Evolutionary conservation across 2,888 invertebrate species (phyloP).

Genomic region (Eilema caniola): DNA sequence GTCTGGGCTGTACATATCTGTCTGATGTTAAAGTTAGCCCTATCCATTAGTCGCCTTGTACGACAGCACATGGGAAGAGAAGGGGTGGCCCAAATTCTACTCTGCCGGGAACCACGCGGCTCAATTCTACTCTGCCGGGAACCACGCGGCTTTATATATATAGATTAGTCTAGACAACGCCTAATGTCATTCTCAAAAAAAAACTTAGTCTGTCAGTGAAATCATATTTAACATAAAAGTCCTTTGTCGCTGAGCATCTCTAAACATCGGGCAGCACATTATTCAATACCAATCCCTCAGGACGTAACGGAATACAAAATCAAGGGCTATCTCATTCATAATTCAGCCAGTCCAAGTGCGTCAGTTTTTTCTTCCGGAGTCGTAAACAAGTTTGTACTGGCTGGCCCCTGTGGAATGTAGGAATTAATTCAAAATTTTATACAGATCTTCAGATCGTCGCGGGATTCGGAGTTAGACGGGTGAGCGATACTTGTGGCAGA

Average conservation of each 20-base stretch:
- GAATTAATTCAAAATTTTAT: constrained; percentile 47
- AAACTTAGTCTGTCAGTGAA: background rate
- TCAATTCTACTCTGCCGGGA: too few relatives aligned
- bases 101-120: too few relatives aligned
- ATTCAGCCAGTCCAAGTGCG: constrained; percentile 55
- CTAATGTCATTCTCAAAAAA: background rate
- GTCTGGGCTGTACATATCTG: too few relatives aligned
- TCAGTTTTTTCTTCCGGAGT: constrained; percentile 37
- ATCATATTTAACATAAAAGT: constrained; percentile 4
- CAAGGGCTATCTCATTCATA: constrained; percentile 57
- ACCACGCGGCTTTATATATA: too few relatives aligned
- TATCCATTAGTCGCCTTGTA: too few relatives aligned
- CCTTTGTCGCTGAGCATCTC: background rate
- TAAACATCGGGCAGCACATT: constrained; percentile 24
- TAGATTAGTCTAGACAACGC: too few relatives aligned
- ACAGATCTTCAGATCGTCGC: constrained; percentile 14
- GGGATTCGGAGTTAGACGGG: constrained; percentile 27
- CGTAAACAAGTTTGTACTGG: constrained; percentile 44
- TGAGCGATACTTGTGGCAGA: constrained; percentile 4
- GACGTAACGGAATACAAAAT: constrained; percentile 49
- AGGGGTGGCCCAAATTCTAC: too few relatives aligned
- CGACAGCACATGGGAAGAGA: too few relatives aligned
- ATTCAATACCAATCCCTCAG: constrained; percentile 48
- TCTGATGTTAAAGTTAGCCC: too few relatives aligned
- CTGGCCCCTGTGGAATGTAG: constrained; percentile 30